phyloP scores from a whole-genome alignment of 2,888 invertebrate genomes.

The Aspidiotus rigidus region DNA sequence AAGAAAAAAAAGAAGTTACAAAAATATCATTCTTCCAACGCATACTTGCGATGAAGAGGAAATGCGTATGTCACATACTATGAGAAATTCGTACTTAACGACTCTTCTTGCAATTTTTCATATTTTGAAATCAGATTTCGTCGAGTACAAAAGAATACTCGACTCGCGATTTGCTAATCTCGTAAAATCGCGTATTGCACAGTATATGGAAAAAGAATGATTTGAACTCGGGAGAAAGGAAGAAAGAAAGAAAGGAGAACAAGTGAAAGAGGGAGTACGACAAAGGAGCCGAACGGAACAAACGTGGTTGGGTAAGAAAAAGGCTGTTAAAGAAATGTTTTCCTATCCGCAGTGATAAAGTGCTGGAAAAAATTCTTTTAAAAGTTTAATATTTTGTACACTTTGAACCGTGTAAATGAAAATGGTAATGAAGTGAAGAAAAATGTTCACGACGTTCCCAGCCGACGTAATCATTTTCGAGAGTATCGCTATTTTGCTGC shows the following conservation, averaged over 20 bases:
- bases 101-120: constrained; percentile 1
- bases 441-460: too few relatives aligned
- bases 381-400: neutral
- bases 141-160: constrained; percentile 2
- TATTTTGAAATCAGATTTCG: neutral
- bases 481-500: too few relatives aligned
- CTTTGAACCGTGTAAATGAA: neutral
- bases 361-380: neutral
- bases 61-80: neutral
- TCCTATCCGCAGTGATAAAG: neutral
- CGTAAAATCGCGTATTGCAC: neutral
- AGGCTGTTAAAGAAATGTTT: neutral
- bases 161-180: neutral
- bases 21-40: too few relatives aligned
- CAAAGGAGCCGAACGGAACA: neutral
- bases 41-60: too few relatives aligned
- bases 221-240: neutral
- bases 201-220: neutral
- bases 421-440: neutral
- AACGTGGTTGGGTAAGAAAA: too few relatives aligned
- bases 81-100: constrained; percentile 3
- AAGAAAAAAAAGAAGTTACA: too few relatives aligned
- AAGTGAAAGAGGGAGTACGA: neutral
- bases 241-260: neutral
- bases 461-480: too few relatives aligned